Conservation (phyloP, 1,140 invertebrate genomes). For the Pentalonia nigronervosa region DNA sequence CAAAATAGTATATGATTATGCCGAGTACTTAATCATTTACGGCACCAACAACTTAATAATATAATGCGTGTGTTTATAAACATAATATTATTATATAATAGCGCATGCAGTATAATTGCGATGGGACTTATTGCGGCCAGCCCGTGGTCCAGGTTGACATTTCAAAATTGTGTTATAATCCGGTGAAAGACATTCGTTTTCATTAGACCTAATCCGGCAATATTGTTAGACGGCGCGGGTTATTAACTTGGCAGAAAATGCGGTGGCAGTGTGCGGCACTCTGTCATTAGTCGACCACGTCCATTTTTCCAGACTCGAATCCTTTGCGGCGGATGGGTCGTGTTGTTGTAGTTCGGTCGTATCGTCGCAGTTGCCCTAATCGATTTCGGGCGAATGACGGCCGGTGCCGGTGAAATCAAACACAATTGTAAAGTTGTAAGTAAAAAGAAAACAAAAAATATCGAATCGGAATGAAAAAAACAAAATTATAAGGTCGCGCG, state of each 20-base stretch:
- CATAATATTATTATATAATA: neutral
- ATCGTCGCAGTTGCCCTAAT: neutral
- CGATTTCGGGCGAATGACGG: neutral
- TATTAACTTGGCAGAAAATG: neutral
- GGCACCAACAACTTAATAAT: neutral
- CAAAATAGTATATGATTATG: neutral
- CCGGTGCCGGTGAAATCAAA: neutral
- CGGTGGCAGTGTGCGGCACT: neutral
- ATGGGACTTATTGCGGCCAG: neutral
- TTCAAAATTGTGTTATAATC: conserved; percentile 44
- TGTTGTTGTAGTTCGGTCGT: neutral
- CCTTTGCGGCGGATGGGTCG: neutral
- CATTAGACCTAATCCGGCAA: conserved; percentile 20
- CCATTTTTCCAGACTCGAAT: neutral
- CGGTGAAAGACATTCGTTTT: conserved; percentile 40
- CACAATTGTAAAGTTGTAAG: neutral
- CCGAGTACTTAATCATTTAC: neutral
- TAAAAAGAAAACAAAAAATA: neutral
- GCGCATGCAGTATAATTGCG: neutral
- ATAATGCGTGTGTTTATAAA: neutral
- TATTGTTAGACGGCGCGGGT: conserved; percentile 27
- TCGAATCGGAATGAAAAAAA: neutral
- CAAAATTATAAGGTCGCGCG: too few species aligned
- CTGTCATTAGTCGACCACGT: neutral
- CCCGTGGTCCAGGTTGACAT: neutral